These are phyloP conservation scores for Botia almorhae DNA, from an alignment of 2,797 vertebrate species.

Conservation along the genomic window DNA sequence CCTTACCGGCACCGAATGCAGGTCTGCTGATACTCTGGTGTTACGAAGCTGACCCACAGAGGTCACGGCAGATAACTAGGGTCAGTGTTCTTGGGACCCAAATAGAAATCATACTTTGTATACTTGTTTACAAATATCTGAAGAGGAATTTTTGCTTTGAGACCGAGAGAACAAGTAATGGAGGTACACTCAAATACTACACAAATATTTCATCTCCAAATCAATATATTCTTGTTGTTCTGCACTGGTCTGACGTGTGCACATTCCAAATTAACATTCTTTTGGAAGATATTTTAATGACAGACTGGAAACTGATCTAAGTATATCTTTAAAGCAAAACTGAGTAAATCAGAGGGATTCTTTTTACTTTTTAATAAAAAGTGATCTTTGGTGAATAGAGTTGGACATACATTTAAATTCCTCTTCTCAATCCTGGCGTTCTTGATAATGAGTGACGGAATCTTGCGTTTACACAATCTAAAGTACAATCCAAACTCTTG, in stretches of 20 bases:
- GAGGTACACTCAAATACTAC: background rate
- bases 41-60: constrained; percentile 16
- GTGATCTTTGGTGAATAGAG: background rate
- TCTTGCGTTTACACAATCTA: too few species aligned
- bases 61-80: constrained; percentile 35
- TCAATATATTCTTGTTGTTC: background rate
- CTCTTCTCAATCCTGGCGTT: background rate
- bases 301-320: background rate
- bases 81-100: constrained; percentile 6
- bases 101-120: background rate
- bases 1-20: constrained; percentile 4
- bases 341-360: too few species aligned
- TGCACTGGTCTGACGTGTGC: background rate
- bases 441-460: background rate
- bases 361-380: too few species aligned
- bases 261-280: constrained; percentile 21
- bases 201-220: background rate
- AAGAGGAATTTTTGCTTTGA: background rate
- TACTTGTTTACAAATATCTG: background rate
- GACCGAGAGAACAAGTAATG: background rate
- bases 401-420: background rate
- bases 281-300: background rate
- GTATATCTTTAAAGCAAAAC: background rate
- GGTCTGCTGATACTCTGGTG: background rate
- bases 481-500: background rate